These are phyloP conservation scores for Littorina saxatilis DNA, from an alignment of 1,140 invertebrate genomes.

Conservation along the genomic window DNA sequence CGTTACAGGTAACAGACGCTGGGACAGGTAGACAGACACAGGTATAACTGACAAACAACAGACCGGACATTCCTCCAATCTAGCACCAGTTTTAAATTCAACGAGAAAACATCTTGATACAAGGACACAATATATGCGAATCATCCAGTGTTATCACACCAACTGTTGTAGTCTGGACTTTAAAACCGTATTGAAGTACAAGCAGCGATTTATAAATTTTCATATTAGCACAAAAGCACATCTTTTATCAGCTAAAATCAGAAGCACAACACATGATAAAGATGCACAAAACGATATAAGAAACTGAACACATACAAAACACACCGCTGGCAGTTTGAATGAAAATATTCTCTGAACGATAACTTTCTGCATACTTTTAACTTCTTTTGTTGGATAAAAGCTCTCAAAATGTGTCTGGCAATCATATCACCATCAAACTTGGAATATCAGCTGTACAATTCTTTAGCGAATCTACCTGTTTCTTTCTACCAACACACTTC, in stretches of 20 bases:
- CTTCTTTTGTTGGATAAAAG: constrained; percentile 35
- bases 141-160: too few species aligned
- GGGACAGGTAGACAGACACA: background rate
- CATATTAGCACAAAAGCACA: too few species aligned
- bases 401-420: background rate
- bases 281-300: background rate
- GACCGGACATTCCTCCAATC: background rate
- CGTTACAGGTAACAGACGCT: too few species aligned
- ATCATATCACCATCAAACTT: background rate
- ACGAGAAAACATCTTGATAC: background rate
- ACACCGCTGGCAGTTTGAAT: constrained; percentile 13
- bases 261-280: background rate
- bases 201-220: too few species aligned
- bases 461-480: background rate
- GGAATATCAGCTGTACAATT: constrained; percentile 1
- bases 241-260: background rate
- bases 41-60: background rate
- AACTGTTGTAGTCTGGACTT: too few species aligned
- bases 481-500: too few species aligned
- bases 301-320: background rate
- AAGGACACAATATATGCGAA: background rate
- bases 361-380: constrained; percentile 2
- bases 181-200: too few species aligned
- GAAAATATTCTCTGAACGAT: background rate
- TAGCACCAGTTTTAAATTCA: constrained; percentile 23